These are phyloP conservation scores for Crambe crambe DNA, from an alignment of 37 sponge, comb jelly and placozoan species.

Conservation along the genomic window DNA sequence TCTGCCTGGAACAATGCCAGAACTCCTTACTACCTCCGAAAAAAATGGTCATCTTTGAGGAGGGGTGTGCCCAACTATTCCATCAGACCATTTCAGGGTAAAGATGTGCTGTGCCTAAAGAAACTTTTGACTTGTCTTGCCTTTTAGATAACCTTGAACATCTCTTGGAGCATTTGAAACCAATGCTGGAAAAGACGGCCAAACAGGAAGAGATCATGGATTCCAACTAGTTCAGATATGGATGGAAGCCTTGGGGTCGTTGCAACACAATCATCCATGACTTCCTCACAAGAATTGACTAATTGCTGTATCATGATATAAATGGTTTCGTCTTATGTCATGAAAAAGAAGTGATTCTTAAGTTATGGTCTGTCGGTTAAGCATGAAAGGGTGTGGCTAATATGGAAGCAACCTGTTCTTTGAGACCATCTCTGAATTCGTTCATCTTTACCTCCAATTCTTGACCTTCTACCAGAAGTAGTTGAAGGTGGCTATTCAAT, in stretches of 20 bases:
- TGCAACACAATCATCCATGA: no score
- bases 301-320: no score
- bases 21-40: conserved; percentile 8
- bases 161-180: background rate
- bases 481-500: conserved; percentile 16
- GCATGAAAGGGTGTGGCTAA: conserved; percentile 18
- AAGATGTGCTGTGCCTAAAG: background rate
- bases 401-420: conserved; percentile 55
- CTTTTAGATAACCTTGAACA: conserved; percentile 27
- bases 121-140: background rate
- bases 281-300: no score
- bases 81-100: conserved; percentile 11
- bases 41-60: conserved; percentile 18
- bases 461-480: conserved; percentile 30
- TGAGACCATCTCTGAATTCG: conserved; percentile 50
- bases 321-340: no score
- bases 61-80: conserved; percentile 6
- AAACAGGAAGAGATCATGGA: background rate
- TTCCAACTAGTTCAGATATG: background rate
- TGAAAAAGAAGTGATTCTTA: no score
- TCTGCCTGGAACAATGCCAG: conserved; percentile 17
- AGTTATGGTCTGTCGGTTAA: no score
- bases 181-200: conserved; percentile 11
- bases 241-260: no score
- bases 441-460: conserved; percentile 34